phyloP scores from a whole-genome alignment of 2,888 invertebrate species.

The Lomographa bimaculata region DNA sequence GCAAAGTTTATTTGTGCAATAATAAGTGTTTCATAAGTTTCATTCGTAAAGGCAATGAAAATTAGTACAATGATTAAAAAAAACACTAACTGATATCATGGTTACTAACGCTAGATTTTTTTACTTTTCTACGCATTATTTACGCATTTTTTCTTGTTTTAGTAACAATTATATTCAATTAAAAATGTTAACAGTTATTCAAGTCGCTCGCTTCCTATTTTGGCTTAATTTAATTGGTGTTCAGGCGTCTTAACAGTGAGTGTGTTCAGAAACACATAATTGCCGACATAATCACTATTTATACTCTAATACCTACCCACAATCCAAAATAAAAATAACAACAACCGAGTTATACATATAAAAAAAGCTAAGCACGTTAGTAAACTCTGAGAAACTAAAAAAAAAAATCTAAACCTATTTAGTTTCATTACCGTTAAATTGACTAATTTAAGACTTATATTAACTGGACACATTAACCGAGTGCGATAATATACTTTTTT shows the following conservation, averaged over 20 bases:
- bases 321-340: constrained; percentile 61
- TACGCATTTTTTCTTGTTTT: not conserved
- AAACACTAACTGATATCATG: not conserved
- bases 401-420: constrained; percentile 69
- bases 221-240: constrained; percentile 11
- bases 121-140: constrained; percentile 1
- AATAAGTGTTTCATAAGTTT: constrained; percentile 5
- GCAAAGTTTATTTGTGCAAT: constrained; percentile 29
- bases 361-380: constrained; percentile 59
- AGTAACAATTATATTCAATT: not conserved
- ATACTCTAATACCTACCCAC: constrained; percentile 65
- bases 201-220: constrained; percentile 2
- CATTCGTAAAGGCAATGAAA: not conserved
- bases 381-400: constrained; percentile 40
- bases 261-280: constrained; percentile 20
- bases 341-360: constrained; percentile 72
- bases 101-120: constrained; percentile 2
- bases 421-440: constrained; percentile 62
- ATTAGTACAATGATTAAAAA: not conserved
- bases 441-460: constrained; percentile 72
- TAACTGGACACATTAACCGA: constrained; percentile 67
- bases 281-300: constrained; percentile 28
- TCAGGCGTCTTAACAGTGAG: constrained; percentile 13
- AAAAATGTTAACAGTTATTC: constrained; percentile 1
- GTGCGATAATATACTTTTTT: constrained; percentile 43